Percentiles rank a stretch among this genome's conserved stretches.
These are phyloP conservation scores for Antheraea mylitta DNA, from an alignment of 1,140 invertebrate genomes.

Conservation along the genomic window DNA sequence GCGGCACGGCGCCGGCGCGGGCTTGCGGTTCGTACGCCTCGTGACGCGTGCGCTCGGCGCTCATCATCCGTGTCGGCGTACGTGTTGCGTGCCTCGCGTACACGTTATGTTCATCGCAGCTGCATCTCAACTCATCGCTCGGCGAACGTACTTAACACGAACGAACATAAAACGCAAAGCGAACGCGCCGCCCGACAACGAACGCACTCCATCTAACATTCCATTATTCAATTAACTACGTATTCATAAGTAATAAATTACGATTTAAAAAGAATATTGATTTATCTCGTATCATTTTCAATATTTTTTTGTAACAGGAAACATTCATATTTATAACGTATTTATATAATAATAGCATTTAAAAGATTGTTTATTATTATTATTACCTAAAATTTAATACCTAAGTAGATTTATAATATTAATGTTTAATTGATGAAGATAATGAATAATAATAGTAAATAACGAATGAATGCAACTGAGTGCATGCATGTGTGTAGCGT, in stretches of 20 bases:
- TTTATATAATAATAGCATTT: conserved; percentile 80
- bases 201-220: conserved; percentile 68
- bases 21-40: conserved; percentile 25
- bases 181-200: conserved; percentile 59
- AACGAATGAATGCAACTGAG: conserved; percentile 72
- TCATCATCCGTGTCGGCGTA: conserved; percentile 21
- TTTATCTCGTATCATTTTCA: conserved; percentile 79
- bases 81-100: not conserved
- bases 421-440: conserved; percentile 78
- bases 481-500: conserved; percentile 61
- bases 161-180: conserved; percentile 72
- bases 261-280: conserved; percentile 77
- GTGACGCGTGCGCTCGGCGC: conserved; percentile 11
- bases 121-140: conserved; percentile 38
- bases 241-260: conserved; percentile 78
- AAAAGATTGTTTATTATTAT: conserved; percentile 79
- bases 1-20: no score
- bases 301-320: conserved; percentile 80
- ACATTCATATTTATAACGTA: conserved; percentile 81
- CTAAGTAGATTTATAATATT: conserved; percentile 74
- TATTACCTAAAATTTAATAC: conserved; percentile 79
- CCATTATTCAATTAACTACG: conserved; percentile 76
- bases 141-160: conserved; percentile 70
- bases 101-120: conserved; percentile 9
- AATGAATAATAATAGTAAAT: conserved; percentile 76